phyloP scores from a whole-genome alignment of 2,888 invertebrate genomes.

The Apodemia mormo region DNA sequence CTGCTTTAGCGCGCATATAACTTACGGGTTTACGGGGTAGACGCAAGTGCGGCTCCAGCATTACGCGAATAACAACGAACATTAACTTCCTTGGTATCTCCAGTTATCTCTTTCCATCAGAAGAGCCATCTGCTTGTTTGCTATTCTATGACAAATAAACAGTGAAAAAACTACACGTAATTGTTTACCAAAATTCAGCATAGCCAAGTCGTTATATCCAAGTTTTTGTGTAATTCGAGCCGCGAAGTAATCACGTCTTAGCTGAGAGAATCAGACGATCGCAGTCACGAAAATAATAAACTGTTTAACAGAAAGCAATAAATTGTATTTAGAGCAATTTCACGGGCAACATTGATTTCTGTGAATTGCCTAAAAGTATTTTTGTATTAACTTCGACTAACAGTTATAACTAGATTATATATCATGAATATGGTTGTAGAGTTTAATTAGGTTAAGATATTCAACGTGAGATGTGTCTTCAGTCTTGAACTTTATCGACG shows the following conservation, averaged over 20 bases:
- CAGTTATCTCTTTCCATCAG: too few species aligned
- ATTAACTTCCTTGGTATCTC: too few species aligned
- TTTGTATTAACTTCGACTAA: slow-evolving; percentile 4
- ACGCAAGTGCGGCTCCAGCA: too few species aligned
- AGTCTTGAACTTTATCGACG: too few species aligned
- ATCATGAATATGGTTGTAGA: background rate
- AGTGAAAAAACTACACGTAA: background rate
- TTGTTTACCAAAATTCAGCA: background rate
- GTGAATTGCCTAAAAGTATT: slow-evolving; percentile 13
- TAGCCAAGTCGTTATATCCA: slow-evolving; percentile 1
- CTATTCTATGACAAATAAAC: too few species aligned
- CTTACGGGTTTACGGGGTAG: too few species aligned
- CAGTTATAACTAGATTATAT: background rate
- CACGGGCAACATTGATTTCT: slow-evolving; percentile 14
- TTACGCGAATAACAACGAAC: too few species aligned
- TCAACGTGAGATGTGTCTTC: background rate
- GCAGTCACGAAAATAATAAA: slow-evolving; percentile 16
- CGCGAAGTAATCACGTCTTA: slow-evolving; percentile 2
- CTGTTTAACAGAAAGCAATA: slow-evolving; percentile 17
- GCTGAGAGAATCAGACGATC: slow-evolving; percentile 13
- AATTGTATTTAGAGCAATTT: slow-evolving; percentile 14
- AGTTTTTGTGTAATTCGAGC: background rate
- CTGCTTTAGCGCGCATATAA: too few species aligned
- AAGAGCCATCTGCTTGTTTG: too few species aligned
- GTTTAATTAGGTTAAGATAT: background rate